Conservation (phyloP, 2,113 vertebrate genomes). For the Gymnocephalus cernua region DNA sequence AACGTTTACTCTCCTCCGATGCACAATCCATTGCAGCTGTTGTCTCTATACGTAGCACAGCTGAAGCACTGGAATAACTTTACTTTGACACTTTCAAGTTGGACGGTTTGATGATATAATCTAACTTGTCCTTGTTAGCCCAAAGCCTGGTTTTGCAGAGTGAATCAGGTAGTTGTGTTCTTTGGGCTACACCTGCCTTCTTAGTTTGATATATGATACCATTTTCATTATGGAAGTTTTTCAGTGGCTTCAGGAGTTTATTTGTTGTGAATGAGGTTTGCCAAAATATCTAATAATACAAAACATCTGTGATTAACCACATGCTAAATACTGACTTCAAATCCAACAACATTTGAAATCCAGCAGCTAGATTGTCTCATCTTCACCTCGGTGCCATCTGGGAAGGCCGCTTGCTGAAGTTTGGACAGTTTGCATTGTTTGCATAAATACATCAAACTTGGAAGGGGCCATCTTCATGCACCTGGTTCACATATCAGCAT, state of each 20-base stretch:
- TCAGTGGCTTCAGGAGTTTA: constrained; percentile 34
- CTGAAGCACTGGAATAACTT: constrained; percentile 78
- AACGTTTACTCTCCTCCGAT: constrained; percentile 68
- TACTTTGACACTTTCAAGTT: constrained; percentile 78
- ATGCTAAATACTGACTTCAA: constrained; percentile 25
- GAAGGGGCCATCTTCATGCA: constrained; percentile 54
- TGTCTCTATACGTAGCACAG: constrained; percentile 73
- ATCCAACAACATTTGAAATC: constrained; percentile 57
- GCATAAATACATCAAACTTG: constrained; percentile 64
- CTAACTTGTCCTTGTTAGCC: constrained; percentile 45
- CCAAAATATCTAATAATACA: constrained; percentile 55
- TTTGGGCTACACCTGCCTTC: constrained; percentile 41
- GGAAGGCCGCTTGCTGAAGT: constrained; percentile 50
- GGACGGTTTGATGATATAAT: constrained; percentile 66
- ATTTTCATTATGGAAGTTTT: constrained; percentile 29
- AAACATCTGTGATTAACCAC: constrained; percentile 60
- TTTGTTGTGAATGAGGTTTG: constrained; percentile 43
- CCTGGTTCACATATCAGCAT: constrained; percentile 68
- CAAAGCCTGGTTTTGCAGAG: constrained; percentile 33
- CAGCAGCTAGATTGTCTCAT: constrained; percentile 53
- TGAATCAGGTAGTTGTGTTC: constrained; percentile 37
- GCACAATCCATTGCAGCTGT: constrained; percentile 82
- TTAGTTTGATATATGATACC: neutral
- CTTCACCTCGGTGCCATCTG: constrained; percentile 59
- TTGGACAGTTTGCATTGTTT: constrained; percentile 58